Evolutionary conservation across 2,888 invertebrate genomes (phyloP).

Genomic region (Pollenia amentaria): DNA sequence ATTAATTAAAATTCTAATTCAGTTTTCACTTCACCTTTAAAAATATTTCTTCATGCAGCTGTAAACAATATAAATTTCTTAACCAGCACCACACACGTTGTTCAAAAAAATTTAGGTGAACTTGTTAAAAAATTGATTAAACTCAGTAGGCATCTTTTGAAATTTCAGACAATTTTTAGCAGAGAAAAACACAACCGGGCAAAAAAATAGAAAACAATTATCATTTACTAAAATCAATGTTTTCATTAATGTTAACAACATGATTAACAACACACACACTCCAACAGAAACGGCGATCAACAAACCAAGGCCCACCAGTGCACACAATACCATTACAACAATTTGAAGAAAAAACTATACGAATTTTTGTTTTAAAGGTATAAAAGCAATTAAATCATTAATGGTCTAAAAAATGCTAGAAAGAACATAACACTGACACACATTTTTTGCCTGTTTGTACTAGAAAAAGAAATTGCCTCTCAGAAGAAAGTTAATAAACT

Average conservation of each 20-base stretch:
- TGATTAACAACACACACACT: constrained; percentile 50
- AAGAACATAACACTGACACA: constrained; percentile 45
- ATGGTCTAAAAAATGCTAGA: constrained; percentile 19
- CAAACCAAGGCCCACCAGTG: constrained; percentile 2
- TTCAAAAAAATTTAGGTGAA: constrained; percentile 47
- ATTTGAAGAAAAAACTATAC: constrained; percentile 22
- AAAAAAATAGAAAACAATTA: constrained; percentile 50
- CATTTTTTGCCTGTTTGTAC: constrained; percentile 29
- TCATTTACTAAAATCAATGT: constrained; percentile 65
- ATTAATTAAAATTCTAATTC: no score
- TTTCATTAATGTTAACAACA: constrained; percentile 67
- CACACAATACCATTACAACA: background rate
- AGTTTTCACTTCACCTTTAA: background rate
- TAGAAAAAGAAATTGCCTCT: constrained; percentile 5
- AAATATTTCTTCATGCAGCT: background rate
- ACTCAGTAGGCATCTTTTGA: constrained; percentile 53
- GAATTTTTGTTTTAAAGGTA: constrained; percentile 29
- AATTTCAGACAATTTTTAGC: background rate
- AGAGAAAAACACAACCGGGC: background rate
- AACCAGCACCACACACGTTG: constrained; percentile 52
- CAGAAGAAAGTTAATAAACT: constrained; percentile 21
- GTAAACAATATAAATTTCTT: constrained; percentile 12
- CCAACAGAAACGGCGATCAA: background rate
- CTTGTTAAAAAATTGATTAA: constrained; percentile 63
- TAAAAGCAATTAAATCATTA: constrained; percentile 28